Base-by-base conservation (phyloP, 2,113 vertebrate species). In the Mormyrus lacerda region DNA sequence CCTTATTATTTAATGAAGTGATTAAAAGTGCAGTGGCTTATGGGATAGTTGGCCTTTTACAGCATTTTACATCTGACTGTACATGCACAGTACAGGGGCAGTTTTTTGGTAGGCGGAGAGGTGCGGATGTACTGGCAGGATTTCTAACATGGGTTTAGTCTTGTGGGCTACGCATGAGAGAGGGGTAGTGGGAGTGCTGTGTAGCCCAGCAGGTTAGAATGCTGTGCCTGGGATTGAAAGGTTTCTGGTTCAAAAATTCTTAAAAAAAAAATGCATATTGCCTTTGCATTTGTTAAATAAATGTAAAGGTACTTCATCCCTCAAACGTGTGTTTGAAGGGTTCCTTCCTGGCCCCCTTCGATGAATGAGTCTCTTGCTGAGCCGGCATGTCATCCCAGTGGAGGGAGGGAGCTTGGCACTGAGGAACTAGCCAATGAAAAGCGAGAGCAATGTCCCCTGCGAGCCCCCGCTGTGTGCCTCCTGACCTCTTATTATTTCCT, bases 361-460 rank as follows among this genome's bases (percentile, higher is more conserved):
- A n/a, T 82, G 65, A 79, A 53, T 21, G 15, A 88, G 61, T 55
- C 31, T 82, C 89, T 89, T 58, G 35, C 61, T 85, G 27, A 53
- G 69, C 83, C 27, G 8, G 83, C 39, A 83, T 90, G 55, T 89
- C 88, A 48, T 85, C 19, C 48, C 6, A 39, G 86, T 31, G 44
- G 89, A 47, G 7, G 89, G 69, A 88, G 89, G 48, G 55, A 15
- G 90, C 90, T 91, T 19, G 5, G 55, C 50, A 90, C 87, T 51
- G 83, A 89, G 50, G 90, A 91, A 88, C 51, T 9, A 92, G 85
- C 73, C 90, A 87, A 94, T 93, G 85, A 90, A 91, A 94, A 92
- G 84, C 93, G 92, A 93, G 93, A 93, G 69, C 87, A 79, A 39
- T 83, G 89, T 58, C 58, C 89, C 17, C 24, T n/a, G 31, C 92